Percentiles rank a stretch among this genome's conserved stretches.
Conservation (phyloP, 2,113 vertebrate species). For the Coptodon rendalli region DNA sequence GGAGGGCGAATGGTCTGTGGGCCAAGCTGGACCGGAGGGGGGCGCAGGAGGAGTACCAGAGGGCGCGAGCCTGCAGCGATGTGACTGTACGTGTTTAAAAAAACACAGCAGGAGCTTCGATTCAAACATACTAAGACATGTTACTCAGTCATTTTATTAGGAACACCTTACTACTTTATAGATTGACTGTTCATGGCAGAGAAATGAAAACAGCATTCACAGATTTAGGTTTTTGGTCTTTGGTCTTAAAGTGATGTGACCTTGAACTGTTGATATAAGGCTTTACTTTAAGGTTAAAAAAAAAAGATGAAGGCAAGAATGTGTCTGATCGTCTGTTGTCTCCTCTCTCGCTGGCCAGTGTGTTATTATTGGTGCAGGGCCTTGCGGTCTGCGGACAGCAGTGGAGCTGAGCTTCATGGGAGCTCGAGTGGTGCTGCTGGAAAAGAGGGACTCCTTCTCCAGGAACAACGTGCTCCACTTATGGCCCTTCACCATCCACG, state of each 20-base stretch:
- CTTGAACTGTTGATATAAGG: neutral
- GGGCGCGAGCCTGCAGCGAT: constrained; percentile 81
- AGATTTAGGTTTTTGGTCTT: neutral
- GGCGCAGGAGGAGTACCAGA: constrained; percentile 84
- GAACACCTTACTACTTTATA: neutral
- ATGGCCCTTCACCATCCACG: constrained; percentile 97
- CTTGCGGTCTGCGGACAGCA: constrained; percentile 89
- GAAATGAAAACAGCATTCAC: neutral
- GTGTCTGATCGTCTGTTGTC: neutral
- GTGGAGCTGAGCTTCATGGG: constrained; percentile 92
- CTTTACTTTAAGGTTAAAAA: neutral
- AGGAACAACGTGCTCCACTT: constrained; percentile 94
- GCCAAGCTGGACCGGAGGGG: constrained; percentile 90
- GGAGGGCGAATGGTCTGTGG: constrained; percentile 94
- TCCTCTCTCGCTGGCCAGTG: constrained; percentile 72
- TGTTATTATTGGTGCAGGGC: constrained; percentile 92
- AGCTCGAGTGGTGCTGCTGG: constrained; percentile 89
- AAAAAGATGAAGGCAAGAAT: neutral
- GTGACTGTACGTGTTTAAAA: constrained; percentile 74
- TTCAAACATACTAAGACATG: neutral
- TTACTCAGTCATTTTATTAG: neutral
- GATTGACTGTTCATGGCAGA: neutral
- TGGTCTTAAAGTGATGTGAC: neutral
- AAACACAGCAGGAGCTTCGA: neutral
- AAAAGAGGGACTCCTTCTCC: constrained; percentile 94